Percentiles rank a stretch among this genome's conserved stretches.
Conservation (phyloP, 35 echinoderm and acorn worm genomes). For the Diadema setosum region DNA sequence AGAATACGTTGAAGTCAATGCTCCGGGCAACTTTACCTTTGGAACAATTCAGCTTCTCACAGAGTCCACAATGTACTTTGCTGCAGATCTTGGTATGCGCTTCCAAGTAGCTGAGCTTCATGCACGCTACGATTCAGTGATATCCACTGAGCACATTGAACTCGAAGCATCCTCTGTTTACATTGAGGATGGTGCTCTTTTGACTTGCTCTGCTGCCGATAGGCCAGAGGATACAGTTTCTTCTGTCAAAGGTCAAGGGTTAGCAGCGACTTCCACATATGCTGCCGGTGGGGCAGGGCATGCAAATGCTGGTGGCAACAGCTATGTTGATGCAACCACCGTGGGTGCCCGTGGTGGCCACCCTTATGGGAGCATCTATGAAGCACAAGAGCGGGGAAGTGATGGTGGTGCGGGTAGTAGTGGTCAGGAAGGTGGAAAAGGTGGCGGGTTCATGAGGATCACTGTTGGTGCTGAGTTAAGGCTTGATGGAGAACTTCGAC, state of each 20-base stretch:
- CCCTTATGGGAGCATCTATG: conserved; percentile 69
- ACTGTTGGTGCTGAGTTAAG: conserved; percentile 42
- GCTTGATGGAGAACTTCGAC: conserved; percentile 68
- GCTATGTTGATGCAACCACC: not conserved
- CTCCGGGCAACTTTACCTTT: conserved; percentile 74
- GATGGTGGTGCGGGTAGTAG: conserved; percentile 52
- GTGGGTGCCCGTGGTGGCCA: conserved; percentile 19
- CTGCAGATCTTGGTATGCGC: conserved; percentile 57
- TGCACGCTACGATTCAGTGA: conserved; percentile 59
- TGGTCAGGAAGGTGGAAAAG: conserved; percentile 16
- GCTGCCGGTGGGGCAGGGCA: conserved; percentile 72
- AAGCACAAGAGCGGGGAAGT: conserved; percentile 64
- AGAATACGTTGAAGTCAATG: conserved; percentile 34
- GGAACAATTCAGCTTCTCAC: conserved; percentile 64
- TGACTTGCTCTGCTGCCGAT: conserved; percentile 69
- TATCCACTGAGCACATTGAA: conserved; percentile 73
- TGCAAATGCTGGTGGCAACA: conserved; percentile 64
- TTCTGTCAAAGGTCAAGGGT: conserved; percentile 11
- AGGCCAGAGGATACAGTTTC: conserved; percentile 57
- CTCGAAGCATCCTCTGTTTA: conserved; percentile 45
- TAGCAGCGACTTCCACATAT: not conserved
- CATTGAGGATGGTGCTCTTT: conserved; percentile 61
- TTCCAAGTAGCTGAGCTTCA: conserved; percentile 63
- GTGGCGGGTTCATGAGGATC: conserved; percentile 58
- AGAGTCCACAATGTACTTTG: conserved; percentile 63